These are phyloP conservation scores for Hypsopygia costalis DNA, from an alignment of 2,888 invertebrate genomes.

Conservation along the genomic window DNA sequence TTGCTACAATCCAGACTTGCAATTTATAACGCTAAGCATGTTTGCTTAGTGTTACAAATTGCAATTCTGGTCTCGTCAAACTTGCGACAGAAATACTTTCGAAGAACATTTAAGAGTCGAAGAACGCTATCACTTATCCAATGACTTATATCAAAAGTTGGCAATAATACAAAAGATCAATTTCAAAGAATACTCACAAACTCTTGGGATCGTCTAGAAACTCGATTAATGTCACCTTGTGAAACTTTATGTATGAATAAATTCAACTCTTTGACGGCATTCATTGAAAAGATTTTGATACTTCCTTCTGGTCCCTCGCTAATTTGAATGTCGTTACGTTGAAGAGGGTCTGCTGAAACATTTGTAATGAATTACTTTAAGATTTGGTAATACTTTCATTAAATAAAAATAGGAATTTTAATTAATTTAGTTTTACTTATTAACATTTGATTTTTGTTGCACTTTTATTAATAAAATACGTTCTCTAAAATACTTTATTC, in stretches of 20 bases:
- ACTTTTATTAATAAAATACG: too few relatives aligned
- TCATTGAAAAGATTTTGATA: slow-evolving; percentile 30
- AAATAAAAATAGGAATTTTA: too few relatives aligned
- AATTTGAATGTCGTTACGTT: slow-evolving; percentile 12
- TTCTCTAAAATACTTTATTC: too few relatives aligned
- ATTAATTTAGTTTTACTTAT: too few relatives aligned
- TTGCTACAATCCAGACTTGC: too few relatives aligned
- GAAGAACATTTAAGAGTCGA: not conserved
- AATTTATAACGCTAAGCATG: too few relatives aligned
- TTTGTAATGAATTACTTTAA: not conserved
- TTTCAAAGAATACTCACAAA: slow-evolving; percentile 28
- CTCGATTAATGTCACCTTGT: slow-evolving; percentile 40
- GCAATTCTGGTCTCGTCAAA: too few relatives aligned
- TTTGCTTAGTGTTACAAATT: too few relatives aligned
- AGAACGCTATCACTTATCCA: slow-evolving; percentile 30
- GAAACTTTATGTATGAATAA: slow-evolving; percentile 41
- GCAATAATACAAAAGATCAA: slow-evolving; percentile 28
- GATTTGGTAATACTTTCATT: too few relatives aligned
- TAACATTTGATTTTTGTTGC: too few relatives aligned
- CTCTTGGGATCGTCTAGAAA: slow-evolving; percentile 34
- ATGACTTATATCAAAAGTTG: slow-evolving; percentile 47
- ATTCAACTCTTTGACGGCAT: slow-evolving; percentile 34
- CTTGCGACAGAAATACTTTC: not conserved
- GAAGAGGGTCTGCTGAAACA: not conserved
- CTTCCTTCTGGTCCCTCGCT: slow-evolving; percentile 25